Evolutionary conservation across 2,113 vertebrate genomes (phyloP), one percentile per base, ranked within the genome.

Genomic region (Holacanthus passer): DNA sequence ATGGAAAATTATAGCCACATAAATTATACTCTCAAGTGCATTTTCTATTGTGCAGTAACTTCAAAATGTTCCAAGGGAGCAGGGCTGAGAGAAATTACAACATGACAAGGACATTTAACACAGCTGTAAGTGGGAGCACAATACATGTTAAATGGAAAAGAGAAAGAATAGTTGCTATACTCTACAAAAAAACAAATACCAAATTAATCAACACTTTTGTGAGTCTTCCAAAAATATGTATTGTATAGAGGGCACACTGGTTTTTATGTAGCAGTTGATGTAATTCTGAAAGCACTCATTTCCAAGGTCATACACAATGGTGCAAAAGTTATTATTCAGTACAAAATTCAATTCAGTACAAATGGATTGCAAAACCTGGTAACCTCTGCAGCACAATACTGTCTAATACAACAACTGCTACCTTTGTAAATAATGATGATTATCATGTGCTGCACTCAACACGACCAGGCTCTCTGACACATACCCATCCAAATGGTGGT

Each of bases 21-120:
- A 1, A 67, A 58, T 80, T 17, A 80, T 22, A 41, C 52, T 53
- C 37, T 45, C 11, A 11, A 47, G 19, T 59, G 22, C 35, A 58
- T 50, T 64, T 56, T 62, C n/a, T n/a, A n/a, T n/a, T n/a, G 37
- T 39, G 37, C 5, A 55, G 4, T 70, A 47, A 70, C 32, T 43
- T 65, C 19, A 29, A 17, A 79, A 72, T 62, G 31, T 55, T 67
- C 19, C 19, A 66, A 29, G n/a, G n/a, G n/a, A n/a, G n/a, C n/a
- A n/a, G n/a, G n/a, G n/a, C n/a, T n/a, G n/a, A n/a, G n/a, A n/a
- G n/a, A n/a, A n/a, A n/a, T 16, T 59, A 0, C 32, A 59, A 29
- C n/a, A 59, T 64, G 35, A 52, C 50, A 47, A 67, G 35, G 29
- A 43, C 43, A 37, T 9, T 41, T 39, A 48, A 8, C 48, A 56